Evolutionary conservation across 2,113 vertebrate species (phyloP).

Genomic region (Puntigrus tetrazona): DNA sequence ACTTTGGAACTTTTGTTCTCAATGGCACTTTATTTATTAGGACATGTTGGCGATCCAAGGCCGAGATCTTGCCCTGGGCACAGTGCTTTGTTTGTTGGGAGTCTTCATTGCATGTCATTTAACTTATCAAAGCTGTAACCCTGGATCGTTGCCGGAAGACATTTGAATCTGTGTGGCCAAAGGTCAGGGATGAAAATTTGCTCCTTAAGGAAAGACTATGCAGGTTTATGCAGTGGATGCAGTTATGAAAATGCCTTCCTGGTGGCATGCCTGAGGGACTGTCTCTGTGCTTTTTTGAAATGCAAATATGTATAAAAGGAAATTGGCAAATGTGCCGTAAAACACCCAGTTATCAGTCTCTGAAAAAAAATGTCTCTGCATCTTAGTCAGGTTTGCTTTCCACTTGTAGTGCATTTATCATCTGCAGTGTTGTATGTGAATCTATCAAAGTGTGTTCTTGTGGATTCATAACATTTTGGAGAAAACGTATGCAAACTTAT

Average conservation of each 20-base stretch:
- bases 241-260: conserved; percentile 71
- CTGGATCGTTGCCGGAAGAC: conserved; percentile 75
- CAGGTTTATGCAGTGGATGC: conserved; percentile 64
- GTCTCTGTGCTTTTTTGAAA: conserved; percentile 47
- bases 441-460: background rate
- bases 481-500: conserved; percentile 5
- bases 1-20: background rate
- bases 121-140: conserved; percentile 72
- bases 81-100: conserved; percentile 67
- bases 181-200: conserved; percentile 77
- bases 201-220: conserved; percentile 68
- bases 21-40: background rate
- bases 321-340: background rate
- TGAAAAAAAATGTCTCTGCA: background rate
- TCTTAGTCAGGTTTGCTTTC: background rate
- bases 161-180: conserved; percentile 74
- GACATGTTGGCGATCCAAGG: conserved; percentile 61
- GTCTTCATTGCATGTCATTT: conserved; percentile 71
- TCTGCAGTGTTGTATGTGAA: background rate
- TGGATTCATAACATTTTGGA: conserved; percentile 1
- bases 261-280: conserved; percentile 64
- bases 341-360: background rate
- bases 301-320: conserved; percentile 37
- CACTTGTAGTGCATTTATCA: background rate
- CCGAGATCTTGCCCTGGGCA: conserved; percentile 71